Evolutionary conservation across 2,797 vertebrate genomes (phyloP), one percentile per base, ranked within the genome.

Genomic region (Naso thynnoides): DNA sequence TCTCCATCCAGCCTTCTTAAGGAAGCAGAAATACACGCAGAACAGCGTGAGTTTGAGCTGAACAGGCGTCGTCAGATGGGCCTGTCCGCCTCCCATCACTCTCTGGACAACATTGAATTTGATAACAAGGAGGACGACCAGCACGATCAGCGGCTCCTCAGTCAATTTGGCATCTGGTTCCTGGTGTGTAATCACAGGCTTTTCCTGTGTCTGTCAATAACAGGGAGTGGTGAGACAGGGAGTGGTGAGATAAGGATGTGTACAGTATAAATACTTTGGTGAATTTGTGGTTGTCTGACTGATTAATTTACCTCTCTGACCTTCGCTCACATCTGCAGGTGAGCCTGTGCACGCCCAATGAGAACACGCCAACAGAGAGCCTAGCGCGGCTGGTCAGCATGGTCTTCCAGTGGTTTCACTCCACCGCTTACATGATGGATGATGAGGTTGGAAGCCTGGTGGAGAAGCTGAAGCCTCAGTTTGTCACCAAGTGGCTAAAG

Each of bases 401-500:
- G 98, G 96, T 99, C 44, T 99, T 99, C 88, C 98, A 99, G 92
- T 99, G 98, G 98, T 99, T 99, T 84, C 98, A 99, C 86, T 99
- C 97, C 73, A 99, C 98, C 0, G 98, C 98, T 4, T 99, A 99
- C 81, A 99, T 99, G 98, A 97, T 98, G 96, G 98, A 99, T 18
- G 98, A 99, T 61, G 98, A 99, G 94, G 98, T 99, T 9, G 98
- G 98, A 53, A 99, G 98, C 84, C 93, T 99, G 81, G 98, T 99
- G 82, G 98, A 99, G 83, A 99, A 99, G 82, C 93, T 99, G 39
- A 99, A 99, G 84, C 98, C 98, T 3, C 98, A 99, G 90, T 99
- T 99, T 93, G 98, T 99, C 79, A 99, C 98, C 48, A 99, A 99
- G 87, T 99, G 98, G 98, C 74, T 99, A 70, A 99, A 99, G 93